These are phyloP conservation scores for Masticophis lateralis DNA, from an alignment of 2,797 vertebrate species.

Conservation along the genomic window DNA sequence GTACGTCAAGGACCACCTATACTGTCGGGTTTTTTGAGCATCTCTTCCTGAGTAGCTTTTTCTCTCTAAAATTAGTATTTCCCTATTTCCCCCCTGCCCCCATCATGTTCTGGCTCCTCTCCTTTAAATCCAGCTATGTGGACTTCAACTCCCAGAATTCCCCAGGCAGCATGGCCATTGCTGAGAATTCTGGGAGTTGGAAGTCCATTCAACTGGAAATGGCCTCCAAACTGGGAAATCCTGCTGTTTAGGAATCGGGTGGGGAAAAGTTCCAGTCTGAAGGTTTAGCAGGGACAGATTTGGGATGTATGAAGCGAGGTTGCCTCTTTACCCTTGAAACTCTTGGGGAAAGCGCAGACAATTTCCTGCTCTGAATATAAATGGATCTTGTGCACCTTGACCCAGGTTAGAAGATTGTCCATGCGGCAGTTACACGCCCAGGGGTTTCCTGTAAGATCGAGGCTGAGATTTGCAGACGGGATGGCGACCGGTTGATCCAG, in stretches of 20 bases:
- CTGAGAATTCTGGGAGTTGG: background rate
- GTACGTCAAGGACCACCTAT: background rate
- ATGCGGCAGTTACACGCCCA: constrained; percentile 60
- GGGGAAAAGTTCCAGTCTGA: fast-evolving
- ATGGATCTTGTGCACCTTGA: background rate
- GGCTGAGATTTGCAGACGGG: background rate
- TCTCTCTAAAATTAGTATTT: background rate
- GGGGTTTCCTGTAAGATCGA: constrained; percentile 65
- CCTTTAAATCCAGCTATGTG: background rate
- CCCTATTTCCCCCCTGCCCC: fast-evolving
- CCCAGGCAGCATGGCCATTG: background rate
- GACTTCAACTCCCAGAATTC: background rate
- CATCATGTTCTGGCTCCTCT: background rate
- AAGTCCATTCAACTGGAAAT: background rate
- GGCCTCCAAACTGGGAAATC: background rate
- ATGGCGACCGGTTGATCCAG: constrained; percentile 35
- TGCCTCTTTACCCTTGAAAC: background rate
- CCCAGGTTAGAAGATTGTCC: constrained; percentile 13
- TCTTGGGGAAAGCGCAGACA: constrained; percentile 37
- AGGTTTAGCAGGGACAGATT: background rate
- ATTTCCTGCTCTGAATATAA: constrained; percentile 11
- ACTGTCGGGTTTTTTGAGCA: background rate
- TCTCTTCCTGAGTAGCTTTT: background rate
- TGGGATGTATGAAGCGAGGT: fast-evolving
- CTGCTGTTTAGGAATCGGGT: background rate